Evolutionary conservation across 1,140 invertebrate species (phyloP).

Genomic region (Micrasema minimum): DNA sequence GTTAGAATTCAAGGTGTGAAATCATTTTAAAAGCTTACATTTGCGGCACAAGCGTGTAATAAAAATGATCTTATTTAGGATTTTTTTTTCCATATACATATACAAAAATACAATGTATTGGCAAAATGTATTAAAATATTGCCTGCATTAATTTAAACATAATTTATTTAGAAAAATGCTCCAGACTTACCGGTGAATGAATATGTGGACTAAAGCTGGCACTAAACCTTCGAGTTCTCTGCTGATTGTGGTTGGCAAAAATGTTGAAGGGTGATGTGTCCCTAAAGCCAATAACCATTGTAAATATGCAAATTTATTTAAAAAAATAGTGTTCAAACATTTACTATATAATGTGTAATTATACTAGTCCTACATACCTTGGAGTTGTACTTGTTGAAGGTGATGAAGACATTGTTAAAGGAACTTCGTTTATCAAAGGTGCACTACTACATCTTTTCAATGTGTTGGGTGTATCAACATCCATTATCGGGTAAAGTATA

Average conservation of each 20-base stretch:
- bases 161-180: background rate
- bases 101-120: no score
- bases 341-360: no score
- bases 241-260: slow-evolving; percentile 62
- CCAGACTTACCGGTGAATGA: slow-evolving; percentile 66
- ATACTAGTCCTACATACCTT: slow-evolving; percentile 56
- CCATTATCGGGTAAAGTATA: slow-evolving; percentile 58
- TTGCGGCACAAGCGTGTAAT: no score
- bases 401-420: slow-evolving; percentile 61
- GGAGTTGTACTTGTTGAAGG: slow-evolving; percentile 62
- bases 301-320: no score
- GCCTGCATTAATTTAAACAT: no score
- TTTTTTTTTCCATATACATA: no score
- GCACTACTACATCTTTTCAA: slow-evolving; percentile 67
- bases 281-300: slow-evolving; percentile 56
- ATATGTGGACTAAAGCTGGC: slow-evolving; percentile 81
- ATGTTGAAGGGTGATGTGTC: slow-evolving; percentile 63
- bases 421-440: slow-evolving; percentile 65
- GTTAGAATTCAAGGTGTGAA: no score
- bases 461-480: slow-evolving; percentile 67
- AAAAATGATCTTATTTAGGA: no score
- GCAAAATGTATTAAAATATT: no score
- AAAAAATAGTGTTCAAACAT: no score
- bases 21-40: no score
- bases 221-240: slow-evolving; percentile 80